These are phyloP conservation scores for Mastigias papua DNA, from an alignment of 30 jellyfish, hydroid and myxozoan genomes.

Conservation along the genomic window DNA sequence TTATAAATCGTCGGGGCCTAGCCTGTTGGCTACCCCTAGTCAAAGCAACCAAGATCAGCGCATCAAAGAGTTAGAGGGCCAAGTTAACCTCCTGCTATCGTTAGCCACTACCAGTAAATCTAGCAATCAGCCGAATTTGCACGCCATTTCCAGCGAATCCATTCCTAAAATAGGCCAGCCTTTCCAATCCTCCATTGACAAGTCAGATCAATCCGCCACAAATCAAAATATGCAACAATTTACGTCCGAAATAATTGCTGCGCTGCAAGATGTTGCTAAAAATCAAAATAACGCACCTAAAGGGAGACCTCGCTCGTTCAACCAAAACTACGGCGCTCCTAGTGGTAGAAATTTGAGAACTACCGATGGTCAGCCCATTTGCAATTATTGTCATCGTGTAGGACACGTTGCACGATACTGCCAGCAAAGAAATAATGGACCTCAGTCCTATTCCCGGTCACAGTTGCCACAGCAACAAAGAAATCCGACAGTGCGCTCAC, in stretches of 20 bases:
- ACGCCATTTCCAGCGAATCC: too few species aligned
- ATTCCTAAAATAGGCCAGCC: too few species aligned
- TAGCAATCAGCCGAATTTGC: too few species aligned
- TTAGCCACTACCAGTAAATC: too few species aligned
- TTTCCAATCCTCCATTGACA: too few species aligned
- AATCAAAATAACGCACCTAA: background rate
- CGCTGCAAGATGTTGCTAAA: background rate
- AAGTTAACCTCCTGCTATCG: too few species aligned
- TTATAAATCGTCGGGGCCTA: too few species aligned
- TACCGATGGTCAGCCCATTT: too few species aligned
- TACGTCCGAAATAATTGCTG: background rate
- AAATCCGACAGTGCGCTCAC: background rate
- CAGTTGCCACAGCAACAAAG: background rate
- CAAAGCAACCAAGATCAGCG: too few species aligned
- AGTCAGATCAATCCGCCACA: too few species aligned
- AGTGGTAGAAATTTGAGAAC: background rate
- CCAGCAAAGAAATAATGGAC: background rate
- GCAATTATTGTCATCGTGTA: background rate
- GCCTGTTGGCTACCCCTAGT: too few species aligned
- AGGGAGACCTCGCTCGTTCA: background rate
- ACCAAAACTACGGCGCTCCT: background rate
- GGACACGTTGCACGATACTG: background rate
- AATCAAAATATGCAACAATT: background rate
- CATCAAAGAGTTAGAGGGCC: too few species aligned
- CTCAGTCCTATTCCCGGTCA: background rate